phyloP scores from a whole-genome alignment of 2,113 vertebrate species.

The Syngnathus floridae region DNA sequence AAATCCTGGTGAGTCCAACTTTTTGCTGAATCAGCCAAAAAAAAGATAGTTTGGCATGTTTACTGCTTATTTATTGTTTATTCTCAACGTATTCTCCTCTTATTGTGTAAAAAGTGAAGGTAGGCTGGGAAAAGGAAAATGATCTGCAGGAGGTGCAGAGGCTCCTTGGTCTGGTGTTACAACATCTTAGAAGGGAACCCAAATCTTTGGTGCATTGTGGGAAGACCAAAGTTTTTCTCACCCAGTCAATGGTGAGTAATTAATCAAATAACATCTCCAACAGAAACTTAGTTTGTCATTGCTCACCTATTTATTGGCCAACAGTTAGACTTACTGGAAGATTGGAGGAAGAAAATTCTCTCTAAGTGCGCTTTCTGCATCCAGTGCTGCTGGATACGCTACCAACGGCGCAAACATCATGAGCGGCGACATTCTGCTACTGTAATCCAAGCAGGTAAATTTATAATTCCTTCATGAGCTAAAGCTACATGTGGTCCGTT shows the following conservation, averaged over 20 bases:
- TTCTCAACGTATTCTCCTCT: background rate
- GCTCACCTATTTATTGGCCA: conserved; percentile 17
- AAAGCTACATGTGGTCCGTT: background rate
- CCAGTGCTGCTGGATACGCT: conserved; percentile 82
- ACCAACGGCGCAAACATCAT: conserved; percentile 57
- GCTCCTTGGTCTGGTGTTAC: conserved; percentile 65
- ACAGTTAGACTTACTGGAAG: conserved; percentile 85
- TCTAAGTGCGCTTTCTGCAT: conserved; percentile 78
- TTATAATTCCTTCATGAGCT: background rate
- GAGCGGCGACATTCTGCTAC: conserved; percentile 66
- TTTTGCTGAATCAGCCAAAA: background rate
- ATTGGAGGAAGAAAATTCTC: conserved; percentile 65
- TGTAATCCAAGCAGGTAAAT: conserved; percentile 86
- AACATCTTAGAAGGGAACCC: conserved; percentile 20
- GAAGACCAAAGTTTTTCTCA: conserved; percentile 90
- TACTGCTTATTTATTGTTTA: background rate
- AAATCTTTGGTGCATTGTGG: conserved; percentile 76
- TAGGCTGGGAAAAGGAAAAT: background rate
- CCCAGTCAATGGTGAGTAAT: conserved; percentile 73
- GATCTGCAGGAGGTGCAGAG: conserved; percentile 52
- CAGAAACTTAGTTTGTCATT: background rate
- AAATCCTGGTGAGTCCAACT: conserved; percentile 55
- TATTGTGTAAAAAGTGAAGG: conserved; percentile 44
- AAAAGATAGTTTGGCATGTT: conserved; percentile 5
- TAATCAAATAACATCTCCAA: background rate